Base-by-base conservation (phyloP, 2,113 vertebrate genomes). In the Lepus timidus region DNA sequence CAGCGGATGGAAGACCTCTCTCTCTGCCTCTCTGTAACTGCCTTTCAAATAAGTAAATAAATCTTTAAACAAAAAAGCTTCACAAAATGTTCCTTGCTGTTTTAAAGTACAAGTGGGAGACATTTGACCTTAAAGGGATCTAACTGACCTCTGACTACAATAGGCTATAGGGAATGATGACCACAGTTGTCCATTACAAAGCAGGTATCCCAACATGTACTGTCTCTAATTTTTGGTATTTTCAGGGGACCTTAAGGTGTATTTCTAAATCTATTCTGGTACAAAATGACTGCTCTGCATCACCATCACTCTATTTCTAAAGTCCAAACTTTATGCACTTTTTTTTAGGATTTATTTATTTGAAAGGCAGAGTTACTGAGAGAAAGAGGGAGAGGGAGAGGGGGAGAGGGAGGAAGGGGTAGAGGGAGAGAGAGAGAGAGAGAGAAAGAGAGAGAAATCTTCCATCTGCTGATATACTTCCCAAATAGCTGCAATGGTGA, bases 291-390 rank as follows among this genome's bases (percentile, higher is more conserved):
- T 81, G 73, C 1, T 62, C 62, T 64, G 51, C 39, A 39, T 94
- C 44, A 39, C 94, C 44, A 76, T 90, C n/a, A 27, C 14, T 49
- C 23, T 88, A 36, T 81, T 91, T 88, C 44, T 81, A 22, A 67
- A 85, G 39, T 78, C 39, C 29, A 73, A 36, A 61, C 93, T 55
- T 55, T 16, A 58, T 58, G 55, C 55, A 58, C 55, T 58, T 16
- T 58, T 55, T 58, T 58, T 58, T 58, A 58, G 17, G 55, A 58
- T 4, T 58, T 17, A 58, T 58, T 58, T 58, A 17, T 19, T 58
- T 58, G 55, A 58, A 58, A 58, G 55, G 17, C 19, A 19, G 55
- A 58, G 55, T 44, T 44, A 44, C 44, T 44, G 44, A 58, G 12
- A 58, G 55, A 58, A 17, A 58, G 55, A 58, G 14, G 17, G 55